Evolutionary conservation across 2,113 vertebrate genomes (phyloP).

Genomic region (Prinia subflava): DNA sequence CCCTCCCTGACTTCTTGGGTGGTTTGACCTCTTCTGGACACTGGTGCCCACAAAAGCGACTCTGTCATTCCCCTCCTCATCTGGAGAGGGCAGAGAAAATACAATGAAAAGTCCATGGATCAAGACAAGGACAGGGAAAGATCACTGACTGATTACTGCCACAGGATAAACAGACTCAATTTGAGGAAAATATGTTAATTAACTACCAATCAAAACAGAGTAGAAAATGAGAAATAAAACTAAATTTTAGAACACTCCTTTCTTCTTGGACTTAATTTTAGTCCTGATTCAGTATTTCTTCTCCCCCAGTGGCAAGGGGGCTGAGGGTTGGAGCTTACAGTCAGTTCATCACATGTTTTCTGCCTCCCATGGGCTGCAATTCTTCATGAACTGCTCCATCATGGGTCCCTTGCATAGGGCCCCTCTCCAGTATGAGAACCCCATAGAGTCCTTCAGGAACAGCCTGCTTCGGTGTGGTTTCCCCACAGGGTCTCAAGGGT

Average conservation of each 20-base stretch:
- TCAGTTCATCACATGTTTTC: neutral
- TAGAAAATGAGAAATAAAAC: neutral
- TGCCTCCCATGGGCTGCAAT: neutral
- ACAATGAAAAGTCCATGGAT: neutral
- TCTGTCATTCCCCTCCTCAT: neutral
- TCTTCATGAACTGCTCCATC: neutral
- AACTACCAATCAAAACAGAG: neutral
- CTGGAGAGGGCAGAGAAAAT: neutral
- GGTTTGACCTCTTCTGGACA: neutral
- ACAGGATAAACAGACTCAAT: neutral
- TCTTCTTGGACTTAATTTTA: neutral
- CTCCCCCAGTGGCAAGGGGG: neutral
- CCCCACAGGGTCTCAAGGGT: too few species aligned
- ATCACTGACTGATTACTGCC: neutral
- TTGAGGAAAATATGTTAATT: neutral
- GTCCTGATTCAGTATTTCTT: neutral
- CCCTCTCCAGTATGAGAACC: too few species aligned
- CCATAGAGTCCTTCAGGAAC: neutral
- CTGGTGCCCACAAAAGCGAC: accelerated
- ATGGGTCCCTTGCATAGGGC: neutral
- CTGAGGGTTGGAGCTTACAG: neutral
- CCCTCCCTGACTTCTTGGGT: neutral
- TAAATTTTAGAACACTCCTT: neutral
- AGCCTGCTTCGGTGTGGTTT: neutral
- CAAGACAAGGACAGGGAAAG: accelerated